Evolutionary conservation across 2,888 invertebrate species (phyloP), one percentile per base, ranked within the genome.

Genomic region (Dendrolimus pini): DNA sequence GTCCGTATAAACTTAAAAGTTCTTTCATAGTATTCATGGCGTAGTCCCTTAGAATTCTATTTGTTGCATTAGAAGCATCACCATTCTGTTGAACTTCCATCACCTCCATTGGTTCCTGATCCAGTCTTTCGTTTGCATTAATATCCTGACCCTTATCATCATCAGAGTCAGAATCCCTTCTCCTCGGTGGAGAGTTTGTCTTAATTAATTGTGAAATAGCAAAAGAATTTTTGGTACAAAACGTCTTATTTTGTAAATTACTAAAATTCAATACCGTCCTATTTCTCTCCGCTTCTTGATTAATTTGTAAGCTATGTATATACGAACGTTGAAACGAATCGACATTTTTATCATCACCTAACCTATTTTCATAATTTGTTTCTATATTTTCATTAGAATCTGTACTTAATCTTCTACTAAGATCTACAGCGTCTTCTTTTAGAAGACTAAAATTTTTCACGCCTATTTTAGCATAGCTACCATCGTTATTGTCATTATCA

Each of bases 1-100:
- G 86, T 30, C 95, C 95, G 77, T 95, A 95, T 70, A 96, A 95
- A 41, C 94, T 94, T 59, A 96, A 85, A 56, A 96, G 82, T 75
- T 96, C 95, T 68, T 95, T 93, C 94, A 96, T 95, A 9, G 95
- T 95, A 68, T 93, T 94, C 89, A 95, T 94, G 6, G 95, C 95
- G 77, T 94, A 95, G 73, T 95, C 95, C 70, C 94, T 92, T 82
- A 96, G 91, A 66, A 93, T 94, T 65, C 92, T 92, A 67, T 92
- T 93, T 41, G 92, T 91, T 62, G 92, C 86, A 62, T 83, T 85
- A 53, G 84, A 80, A 47, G 82, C 77, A 52, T 90, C 89, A 18
- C 91, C 89, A 67, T 91, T 88, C 59, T 84, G 86, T 56, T 77
- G 78, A 7, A 70, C 68, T 54, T 88, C 89, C 18, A 75, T 71